Base-by-base conservation (phyloP, 2,113 vertebrate genomes). In the Callionymus lyra region DNA sequence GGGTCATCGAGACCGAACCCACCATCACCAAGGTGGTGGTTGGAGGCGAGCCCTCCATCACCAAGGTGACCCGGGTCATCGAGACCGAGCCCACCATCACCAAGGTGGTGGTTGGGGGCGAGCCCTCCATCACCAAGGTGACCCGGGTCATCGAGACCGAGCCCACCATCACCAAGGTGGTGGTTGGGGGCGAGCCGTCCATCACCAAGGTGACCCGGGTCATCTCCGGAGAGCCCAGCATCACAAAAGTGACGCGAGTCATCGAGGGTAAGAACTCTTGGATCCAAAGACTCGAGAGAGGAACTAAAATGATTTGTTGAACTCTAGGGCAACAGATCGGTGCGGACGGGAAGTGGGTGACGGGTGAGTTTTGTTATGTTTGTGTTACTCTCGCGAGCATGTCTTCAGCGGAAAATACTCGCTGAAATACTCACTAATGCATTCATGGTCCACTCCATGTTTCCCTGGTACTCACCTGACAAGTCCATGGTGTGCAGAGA, bases 341-440 rank as follows among this genome's bases (percentile, higher is more conserved):
- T 18, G 10, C 35, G 27, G 59, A 74, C 2, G 60, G 14, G 37
- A 41, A 52, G 4, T 38, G 13, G 36, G 38, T 70, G 10, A 1
- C 48, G 77, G 83, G 84, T 86, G 18, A 73, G 80, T 82, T 47
- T 56, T 10, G 36, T 3, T 14, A 10, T 13, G 21, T 4, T 27
- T 27, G 4, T 27, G 4, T 27, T 8, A 4, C 21, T 27, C 21
- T 27, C 21, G 8, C 21, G 8, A 8, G 21, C 21, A 27, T 27
- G 21, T 27, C 4, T 27, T 4, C 21, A 27, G 21, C n/a, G n/a
- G n/a, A n/a, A 27, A 27, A 27, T 43, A 48, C 49, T 59, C 48
- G 70, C 41, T 3, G 2, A 41, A 4, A 4, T 8, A 47, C 33
- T 55, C 45, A 59, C 41, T 56, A 47, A 43, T 42, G 1, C 44